Conservation (phyloP, 2,113 vertebrate species). For the Arizona elegans region DNA sequence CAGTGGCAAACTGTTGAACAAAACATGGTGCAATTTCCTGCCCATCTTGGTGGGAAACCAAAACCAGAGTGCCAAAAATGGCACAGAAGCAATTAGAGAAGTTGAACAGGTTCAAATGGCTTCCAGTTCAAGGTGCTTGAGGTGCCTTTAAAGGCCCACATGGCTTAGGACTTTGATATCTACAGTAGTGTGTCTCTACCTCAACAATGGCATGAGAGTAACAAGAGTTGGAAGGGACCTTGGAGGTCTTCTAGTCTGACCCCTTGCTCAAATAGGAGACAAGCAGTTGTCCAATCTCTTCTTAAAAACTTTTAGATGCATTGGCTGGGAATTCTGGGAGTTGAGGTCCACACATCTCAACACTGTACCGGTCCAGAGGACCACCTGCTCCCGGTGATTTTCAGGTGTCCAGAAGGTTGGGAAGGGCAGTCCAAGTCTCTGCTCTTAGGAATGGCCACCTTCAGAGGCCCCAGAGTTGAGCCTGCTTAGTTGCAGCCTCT, state of each 20-base stretch:
- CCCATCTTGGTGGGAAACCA: neutral
- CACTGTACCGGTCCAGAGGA: neutral
- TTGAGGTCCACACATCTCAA: neutral
- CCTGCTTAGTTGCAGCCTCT: neutral
- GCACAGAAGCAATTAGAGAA: neutral
- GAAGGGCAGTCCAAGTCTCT: neutral
- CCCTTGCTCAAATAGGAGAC: neutral
- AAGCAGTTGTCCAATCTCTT: neutral
- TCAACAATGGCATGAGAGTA: neutral
- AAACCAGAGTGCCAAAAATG: neutral
- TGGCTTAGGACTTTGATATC: neutral
- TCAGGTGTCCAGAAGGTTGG: neutral
- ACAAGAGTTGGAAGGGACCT: neutral
- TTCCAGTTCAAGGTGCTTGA: neutral
- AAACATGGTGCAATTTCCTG: neutral
- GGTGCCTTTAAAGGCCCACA: neutral
- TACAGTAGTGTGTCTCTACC: neutral
- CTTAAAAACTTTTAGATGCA: neutral
- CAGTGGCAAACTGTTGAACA: neutral
- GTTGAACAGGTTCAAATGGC: neutral
- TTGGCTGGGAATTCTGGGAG: neutral
- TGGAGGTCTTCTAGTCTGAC: neutral
- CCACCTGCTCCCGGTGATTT: neutral
- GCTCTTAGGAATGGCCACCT: neutral
- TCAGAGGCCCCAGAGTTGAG: neutral